Evolutionary conservation across 2,113 vertebrate genomes (phyloP), one percentile per base, ranked within the genome.

Genomic region (Sinocyclocheilus anophthalmus): DNA sequence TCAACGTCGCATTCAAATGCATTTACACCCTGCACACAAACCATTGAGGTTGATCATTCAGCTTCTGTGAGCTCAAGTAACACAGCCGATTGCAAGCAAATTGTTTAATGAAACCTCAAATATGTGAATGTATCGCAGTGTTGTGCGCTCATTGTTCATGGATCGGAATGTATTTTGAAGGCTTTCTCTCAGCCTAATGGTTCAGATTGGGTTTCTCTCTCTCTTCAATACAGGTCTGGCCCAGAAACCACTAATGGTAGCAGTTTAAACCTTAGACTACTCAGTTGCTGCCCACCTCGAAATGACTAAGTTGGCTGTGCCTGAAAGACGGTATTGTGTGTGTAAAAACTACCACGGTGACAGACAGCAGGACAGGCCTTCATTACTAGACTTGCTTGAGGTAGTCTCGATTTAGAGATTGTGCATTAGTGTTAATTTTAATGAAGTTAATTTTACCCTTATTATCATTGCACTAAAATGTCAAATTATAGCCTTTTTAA

Each of bases 251-350:
- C 85, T 91, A 91, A 90, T 91, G 89, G 89, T 78, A 65, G 86
- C 83, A 86, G 81, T 88, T 90, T 90, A 88, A 88, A 88, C 81
- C 45, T 88, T 85, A 61, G 87, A 83, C 84, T 88, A 78, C 84
- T 85, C 83, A 85, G 85, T 88, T 72, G 86, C 90, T 87, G 85
- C 86, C 59, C 81, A 88, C 88, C 87, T 90, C 87, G 30, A 86
- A 90, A 89, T 90, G 81, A 88, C 88, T 65, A 76, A 91, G 87
- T 84, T 91, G 90, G 91, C 89, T 65, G 67, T 72, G 26, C 75
- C 83, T 91, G 90, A 92, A 92, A 91, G 91, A 81, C 37, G 33
- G 75, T 89, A 91, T 92, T 91, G 90, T 90, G 83, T 88, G 81
- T 80, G 84, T 86, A 81, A 88, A 84, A 42, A 88, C 82, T 90